Conservation (phyloP, 1,140 invertebrate genomes). For the Drosophila bocqueti region DNA sequence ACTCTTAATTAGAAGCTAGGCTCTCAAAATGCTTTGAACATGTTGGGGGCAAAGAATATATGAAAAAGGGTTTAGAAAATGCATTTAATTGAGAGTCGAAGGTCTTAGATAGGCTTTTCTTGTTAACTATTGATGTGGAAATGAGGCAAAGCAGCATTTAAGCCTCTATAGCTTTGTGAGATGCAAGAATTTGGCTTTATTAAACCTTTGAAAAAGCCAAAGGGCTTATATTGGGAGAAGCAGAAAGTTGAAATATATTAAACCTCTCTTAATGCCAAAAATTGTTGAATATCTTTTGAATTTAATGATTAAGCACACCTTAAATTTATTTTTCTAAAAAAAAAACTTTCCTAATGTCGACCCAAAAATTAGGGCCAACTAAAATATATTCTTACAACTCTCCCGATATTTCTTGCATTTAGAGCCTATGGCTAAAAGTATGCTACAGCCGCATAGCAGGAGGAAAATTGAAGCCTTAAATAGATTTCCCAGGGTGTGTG, state of each 20-base stretch:
- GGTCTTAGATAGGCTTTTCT: not conserved
- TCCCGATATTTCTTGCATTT: not conserved
- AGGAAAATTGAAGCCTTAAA: slow-evolving; percentile 46
- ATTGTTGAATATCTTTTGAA: too few relatives aligned
- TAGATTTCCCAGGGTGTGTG: slow-evolving; percentile 56
- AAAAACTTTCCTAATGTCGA: not conserved
- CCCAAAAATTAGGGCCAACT: not conserved
- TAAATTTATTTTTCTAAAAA: too few relatives aligned
- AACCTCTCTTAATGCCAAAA: not conserved
- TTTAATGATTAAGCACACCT: not conserved
- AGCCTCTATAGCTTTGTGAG: too few relatives aligned
- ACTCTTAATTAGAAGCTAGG: not conserved
- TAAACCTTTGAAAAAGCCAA: not conserved
- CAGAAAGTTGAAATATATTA: not conserved
- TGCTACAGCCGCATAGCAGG: not conserved
- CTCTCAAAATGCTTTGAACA: not conserved
- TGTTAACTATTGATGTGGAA: not conserved
- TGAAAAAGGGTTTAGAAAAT: not conserved
- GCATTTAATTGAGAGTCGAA: not conserved
- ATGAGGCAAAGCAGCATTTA: not conserved
- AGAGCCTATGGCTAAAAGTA: slow-evolving; percentile 5
- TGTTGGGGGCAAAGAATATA: too few relatives aligned
- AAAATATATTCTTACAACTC: not conserved
- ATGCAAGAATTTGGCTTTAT: not conserved
- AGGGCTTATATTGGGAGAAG: not conserved